phyloP scores from a whole-genome alignment of 2,113 vertebrate species.

The Dolichallabes microphthalmus region DNA sequence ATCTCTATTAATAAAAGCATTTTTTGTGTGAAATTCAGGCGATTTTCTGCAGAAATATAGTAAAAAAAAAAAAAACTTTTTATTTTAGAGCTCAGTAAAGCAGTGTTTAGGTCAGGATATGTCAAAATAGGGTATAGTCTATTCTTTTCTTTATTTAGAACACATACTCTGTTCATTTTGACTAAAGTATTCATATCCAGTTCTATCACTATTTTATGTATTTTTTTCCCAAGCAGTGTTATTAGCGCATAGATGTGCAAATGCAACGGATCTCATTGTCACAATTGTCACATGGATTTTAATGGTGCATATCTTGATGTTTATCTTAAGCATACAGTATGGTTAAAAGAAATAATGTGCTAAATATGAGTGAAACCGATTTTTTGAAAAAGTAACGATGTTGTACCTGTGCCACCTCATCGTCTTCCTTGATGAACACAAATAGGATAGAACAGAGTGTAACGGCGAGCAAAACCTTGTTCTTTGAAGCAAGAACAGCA shows the following conservation, averaged over 20 bases:
- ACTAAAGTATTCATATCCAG: neutral
- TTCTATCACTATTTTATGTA: neutral
- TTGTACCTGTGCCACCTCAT: neutral
- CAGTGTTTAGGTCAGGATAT: neutral
- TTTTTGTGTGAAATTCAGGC: neutral
- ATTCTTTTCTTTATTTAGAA: neutral
- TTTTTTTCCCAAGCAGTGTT: neutral
- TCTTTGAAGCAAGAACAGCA: neutral
- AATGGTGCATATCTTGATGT: neutral
- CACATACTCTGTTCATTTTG: neutral
- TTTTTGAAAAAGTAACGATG: conserved; percentile 4
- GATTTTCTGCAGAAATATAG: neutral
- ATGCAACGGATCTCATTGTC: neutral
- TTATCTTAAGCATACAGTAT: neutral
- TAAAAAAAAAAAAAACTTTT: neutral
- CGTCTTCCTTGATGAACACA: conserved; percentile 4
- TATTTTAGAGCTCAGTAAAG: neutral
- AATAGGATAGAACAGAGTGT: neutral
- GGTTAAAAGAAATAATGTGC: neutral
- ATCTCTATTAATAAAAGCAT: neutral
- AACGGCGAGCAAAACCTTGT: neutral
- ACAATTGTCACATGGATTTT: neutral
- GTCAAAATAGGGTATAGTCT: neutral
- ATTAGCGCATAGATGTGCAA: neutral
- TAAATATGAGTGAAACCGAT: neutral